Base-by-base conservation (phyloP, 2,797 vertebrate genomes). In the Hafferia zeledoni region DNA sequence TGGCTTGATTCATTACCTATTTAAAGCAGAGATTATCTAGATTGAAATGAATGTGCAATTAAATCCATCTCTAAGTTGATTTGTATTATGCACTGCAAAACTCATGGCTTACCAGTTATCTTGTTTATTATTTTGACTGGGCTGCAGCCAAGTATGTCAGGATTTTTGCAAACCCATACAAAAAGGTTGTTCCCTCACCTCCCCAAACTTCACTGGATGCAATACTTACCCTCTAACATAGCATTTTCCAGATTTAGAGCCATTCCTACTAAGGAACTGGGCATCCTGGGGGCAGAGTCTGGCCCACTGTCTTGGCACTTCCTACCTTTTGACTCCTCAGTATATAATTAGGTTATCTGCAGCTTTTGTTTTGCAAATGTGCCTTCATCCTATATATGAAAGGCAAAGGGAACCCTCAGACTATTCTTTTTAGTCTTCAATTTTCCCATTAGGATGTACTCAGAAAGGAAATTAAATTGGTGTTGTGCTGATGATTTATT, bases 401-500 rank as follows among this genome's bases (percentile, higher is more conserved):
- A 15, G 9, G 8, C 30, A 68, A 79, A 47, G 27, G 52, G 46
- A 89, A 59, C n/a, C 43, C 33, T 56, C 28, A 90, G 87, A 90
- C 23, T 30, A 63, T 83, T 76, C 44, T 81, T 92, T 93, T 93
- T 67, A 79, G 50, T 77, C 72, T 83, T 78, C 64, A 88, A 27
- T 90, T 92, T 95, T 95, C 53, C 86, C 83, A 94, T 96, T 97
- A 94, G 68, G 31, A 56, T 89, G 35, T 87, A 87, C 72, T 88
- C 70, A 83, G 83, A 89, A 84, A 94, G 61, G 55, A 97, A 96
- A 97, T 94, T 94, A 97, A 84, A 89, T 91, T 65, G 64, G 18
- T 81, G 37, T 35, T 92, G 10, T 87, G 39, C 8, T 87, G 86
- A 78, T 96, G 94, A 97, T 96, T 96, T 96, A 95, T 95, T 94